Conservation (phyloP, 2,888 invertebrate genomes). For the Dilophus febrilis region DNA sequence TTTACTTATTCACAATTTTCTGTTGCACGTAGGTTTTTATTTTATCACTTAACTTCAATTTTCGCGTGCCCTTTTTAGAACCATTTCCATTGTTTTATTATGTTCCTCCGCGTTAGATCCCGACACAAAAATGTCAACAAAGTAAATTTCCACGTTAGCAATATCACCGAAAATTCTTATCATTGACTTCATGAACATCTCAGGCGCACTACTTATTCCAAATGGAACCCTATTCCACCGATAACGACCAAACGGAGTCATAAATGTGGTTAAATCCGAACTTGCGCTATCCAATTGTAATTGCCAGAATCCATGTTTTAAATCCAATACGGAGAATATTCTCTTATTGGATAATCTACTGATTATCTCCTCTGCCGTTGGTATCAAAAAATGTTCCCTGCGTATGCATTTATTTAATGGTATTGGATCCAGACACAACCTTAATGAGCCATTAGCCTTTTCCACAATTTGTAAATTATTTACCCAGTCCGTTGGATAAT, state of each 20-base stretch:
- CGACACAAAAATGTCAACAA: too few relatives aligned
- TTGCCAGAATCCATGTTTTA: constrained; percentile 12
- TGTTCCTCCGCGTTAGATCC: too few relatives aligned
- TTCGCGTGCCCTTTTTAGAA: too few relatives aligned
- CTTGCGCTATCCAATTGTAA: constrained; percentile 14
- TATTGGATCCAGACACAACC: constrained; percentile 16
- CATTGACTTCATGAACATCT: too few relatives aligned
- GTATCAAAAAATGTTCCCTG: constrained; percentile 12
- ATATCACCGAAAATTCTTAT: too few relatives aligned
- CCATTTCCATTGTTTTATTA: too few relatives aligned
- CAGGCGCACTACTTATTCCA: constrained; percentile 18
- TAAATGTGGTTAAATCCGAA: constrained; percentile 14
- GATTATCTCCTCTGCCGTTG: constrained; percentile 13
- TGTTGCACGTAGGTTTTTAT: too few relatives aligned
- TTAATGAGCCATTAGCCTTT: constrained; percentile 11
- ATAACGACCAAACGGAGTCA: constrained; percentile 5
- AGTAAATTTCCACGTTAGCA: too few relatives aligned
- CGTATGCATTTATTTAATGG: constrained; percentile 13
- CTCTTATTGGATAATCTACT: constrained; percentile 11
- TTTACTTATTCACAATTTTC: too few relatives aligned
- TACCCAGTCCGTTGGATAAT: not conserved
- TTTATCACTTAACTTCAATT: too few relatives aligned
- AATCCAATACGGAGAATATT: constrained; percentile 13
- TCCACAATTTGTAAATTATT: not conserved
- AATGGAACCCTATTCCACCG: constrained; percentile 19